A percentile compares a stretch with the other conserved stretches of the same genome.
phyloP scores from a whole-genome alignment of 2,797 vertebrate species.

The Steatocranus sp. region DNA sequence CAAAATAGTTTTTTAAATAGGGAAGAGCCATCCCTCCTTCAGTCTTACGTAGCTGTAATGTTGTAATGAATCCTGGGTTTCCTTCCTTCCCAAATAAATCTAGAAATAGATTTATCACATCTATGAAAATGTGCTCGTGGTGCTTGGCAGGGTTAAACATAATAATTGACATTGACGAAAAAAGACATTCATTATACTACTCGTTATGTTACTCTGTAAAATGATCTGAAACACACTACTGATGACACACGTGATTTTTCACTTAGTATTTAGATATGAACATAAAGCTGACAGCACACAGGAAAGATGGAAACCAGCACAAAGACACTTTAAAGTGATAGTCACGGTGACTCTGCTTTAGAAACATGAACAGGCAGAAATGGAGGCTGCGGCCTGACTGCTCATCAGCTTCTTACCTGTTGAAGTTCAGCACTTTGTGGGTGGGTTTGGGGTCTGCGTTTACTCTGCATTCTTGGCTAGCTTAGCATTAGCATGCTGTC shows the following conservation, averaged over 20 bases:
- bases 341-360: not conserved
- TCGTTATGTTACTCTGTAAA: not conserved
- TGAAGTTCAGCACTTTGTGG: not conserved
- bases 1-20: not conserved
- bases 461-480: not conserved
- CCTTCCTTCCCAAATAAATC: not conserved
- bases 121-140: not conserved
- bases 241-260: accelerated
- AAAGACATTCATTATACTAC: not conserved
- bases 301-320: not conserved
- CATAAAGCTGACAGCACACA: not conserved
- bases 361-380: not conserved
- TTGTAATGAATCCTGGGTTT: not conserved
- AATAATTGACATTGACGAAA: not conserved
- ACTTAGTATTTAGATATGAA: not conserved
- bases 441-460: not conserved
- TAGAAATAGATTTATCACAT: accelerated
- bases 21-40: not conserved
- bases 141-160: not conserved
- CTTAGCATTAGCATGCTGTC: not conserved
- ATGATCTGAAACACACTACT: not conserved
- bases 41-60: not conserved
- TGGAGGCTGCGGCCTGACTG: not conserved
- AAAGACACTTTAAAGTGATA: not conserved
- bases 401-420: not conserved